Conservation (phyloP, 2,113 vertebrate genomes). For the Ceratotherium simum region DNA sequence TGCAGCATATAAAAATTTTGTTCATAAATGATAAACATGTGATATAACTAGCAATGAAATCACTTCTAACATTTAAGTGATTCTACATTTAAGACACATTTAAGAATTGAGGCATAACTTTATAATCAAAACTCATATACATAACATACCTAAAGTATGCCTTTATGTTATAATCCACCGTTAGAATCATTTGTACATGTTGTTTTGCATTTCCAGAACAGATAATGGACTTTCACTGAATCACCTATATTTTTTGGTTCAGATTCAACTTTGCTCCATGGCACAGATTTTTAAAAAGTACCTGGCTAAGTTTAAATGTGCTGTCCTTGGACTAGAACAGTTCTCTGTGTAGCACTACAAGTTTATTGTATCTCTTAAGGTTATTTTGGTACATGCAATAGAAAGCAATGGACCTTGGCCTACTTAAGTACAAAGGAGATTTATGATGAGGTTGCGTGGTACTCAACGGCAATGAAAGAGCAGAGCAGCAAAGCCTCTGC, state of each 20-base stretch:
- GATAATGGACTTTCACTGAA: neutral
- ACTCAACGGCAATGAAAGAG: neutral
- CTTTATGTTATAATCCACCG: neutral
- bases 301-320: neutral
- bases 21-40: conserved; percentile 24
- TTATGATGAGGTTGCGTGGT: neutral
- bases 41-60: neutral
- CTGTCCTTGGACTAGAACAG: neutral
- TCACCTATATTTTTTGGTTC: neutral
- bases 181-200: neutral
- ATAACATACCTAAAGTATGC: neutral
- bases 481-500: neutral
- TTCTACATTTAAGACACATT: neutral
- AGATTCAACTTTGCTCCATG: neutral
- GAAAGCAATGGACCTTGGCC: neutral
- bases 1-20: neutral
- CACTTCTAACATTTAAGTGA: neutral
- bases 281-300: neutral
- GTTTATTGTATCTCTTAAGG: neutral
- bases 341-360: neutral
- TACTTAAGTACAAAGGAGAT: neutral
- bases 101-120: neutral
- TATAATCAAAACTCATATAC: neutral
- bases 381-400: neutral
- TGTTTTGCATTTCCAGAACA: neutral